Percentiles rank a stretch among this genome's conserved stretches.
phyloP scores from a whole-genome alignment of 2,113 vertebrate genomes.

The Datnioides undecimradiatus region DNA sequence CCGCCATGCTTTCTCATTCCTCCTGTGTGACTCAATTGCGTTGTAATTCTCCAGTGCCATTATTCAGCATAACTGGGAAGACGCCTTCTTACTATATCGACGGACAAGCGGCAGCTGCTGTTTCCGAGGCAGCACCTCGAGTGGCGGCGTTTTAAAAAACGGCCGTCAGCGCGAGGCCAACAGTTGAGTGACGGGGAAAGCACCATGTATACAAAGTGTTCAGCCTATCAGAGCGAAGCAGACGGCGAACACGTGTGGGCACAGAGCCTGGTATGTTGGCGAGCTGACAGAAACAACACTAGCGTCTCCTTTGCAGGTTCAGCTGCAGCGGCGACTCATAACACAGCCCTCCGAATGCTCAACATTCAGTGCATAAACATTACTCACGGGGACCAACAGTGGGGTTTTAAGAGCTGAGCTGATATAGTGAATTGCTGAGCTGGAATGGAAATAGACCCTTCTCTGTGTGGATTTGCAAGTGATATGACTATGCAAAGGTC shows the following conservation, averaged over 20 bases:
- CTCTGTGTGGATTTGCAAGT: no score
- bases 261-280: neutral
- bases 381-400: no score
- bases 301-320: neutral
- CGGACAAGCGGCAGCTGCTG: neutral
- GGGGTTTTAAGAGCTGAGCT: no score
- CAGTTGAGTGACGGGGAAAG: neutral
- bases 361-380: neutral
- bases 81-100: conserved; percentile 6
- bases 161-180: neutral
- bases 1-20: conserved; percentile 19
- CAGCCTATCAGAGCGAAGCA: conserved; percentile 3
- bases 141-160: neutral
- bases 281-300: neutral
- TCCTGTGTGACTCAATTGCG: conserved; percentile 47
- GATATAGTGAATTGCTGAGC: no score
- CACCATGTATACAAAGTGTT: neutral
- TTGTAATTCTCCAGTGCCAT: conserved; percentile 26
- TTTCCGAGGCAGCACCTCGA: neutral
- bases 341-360: neutral
- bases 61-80: conserved; percentile 44
- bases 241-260: neutral
- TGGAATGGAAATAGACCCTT: no score
- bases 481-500: no score
- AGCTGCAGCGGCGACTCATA: neutral